These are phyloP conservation scores for Podarcis cretensis DNA, from an alignment of 2,113 vertebrate species.

Conservation along the genomic window DNA sequence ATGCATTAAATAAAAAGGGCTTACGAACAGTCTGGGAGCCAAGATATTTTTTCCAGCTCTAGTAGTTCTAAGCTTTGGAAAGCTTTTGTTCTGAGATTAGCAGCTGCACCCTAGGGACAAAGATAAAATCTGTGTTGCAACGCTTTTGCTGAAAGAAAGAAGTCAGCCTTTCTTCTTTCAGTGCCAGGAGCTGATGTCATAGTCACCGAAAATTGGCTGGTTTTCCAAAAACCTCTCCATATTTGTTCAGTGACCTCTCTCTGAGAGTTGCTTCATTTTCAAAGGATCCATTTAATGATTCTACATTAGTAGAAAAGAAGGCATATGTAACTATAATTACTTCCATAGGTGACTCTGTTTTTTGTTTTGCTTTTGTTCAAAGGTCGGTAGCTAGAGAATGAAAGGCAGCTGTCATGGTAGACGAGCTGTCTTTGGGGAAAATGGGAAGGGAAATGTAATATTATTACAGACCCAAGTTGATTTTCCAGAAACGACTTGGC, in stretches of 20 bases:
- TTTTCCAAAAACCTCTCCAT: constrained; percentile 22
- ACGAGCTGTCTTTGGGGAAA: constrained; percentile 22
- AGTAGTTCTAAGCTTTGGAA: neutral
- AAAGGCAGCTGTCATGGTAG: constrained; percentile 3
- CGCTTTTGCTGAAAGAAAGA: neutral
- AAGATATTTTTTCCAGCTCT: neutral
- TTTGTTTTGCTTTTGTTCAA: constrained; percentile 7
- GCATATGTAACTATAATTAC: constrained; percentile 17
- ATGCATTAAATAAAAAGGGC: neutral
- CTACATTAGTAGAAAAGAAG: constrained; percentile 14
- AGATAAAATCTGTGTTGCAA: constrained; percentile 8
- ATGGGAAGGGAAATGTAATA: constrained; percentile 3
- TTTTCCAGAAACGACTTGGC: constrained; percentile 41
- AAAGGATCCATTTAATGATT: neutral
- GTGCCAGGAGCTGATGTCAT: constrained; percentile 44
- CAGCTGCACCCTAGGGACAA: neutral
- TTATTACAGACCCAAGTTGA: neutral
- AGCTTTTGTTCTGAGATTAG: neutral
- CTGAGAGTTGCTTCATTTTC: constrained; percentile 28
- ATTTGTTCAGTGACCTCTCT: constrained; percentile 8
- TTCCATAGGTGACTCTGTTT: neutral
- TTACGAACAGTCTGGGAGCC: neutral
- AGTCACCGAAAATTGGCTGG: neutral
- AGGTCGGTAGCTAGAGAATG: constrained; percentile 24
- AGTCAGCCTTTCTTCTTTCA: neutral